Evolutionary conservation across 2,888 invertebrate species (phyloP), one percentile per base, ranked within the genome.

Genomic region (Andricus quercusramuli): DNA sequence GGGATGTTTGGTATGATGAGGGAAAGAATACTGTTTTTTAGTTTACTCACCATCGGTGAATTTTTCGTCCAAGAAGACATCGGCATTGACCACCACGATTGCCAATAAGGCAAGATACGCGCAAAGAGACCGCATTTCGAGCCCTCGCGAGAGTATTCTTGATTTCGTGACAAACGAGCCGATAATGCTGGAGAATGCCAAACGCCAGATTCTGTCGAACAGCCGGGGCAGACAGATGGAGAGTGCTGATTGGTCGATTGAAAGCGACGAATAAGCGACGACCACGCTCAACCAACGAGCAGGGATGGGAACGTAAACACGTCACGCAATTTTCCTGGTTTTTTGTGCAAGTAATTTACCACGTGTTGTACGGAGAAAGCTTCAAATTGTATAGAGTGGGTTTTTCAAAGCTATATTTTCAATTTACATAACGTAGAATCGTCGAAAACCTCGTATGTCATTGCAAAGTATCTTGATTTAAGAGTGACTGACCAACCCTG

Each of bases 11-110:
- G 29, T 41, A 22, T 3, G 20, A 17, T 25, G 17, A 15, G n/a
- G 47, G 20, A 77, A 29, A 37, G 41, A 11, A 17, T 66, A 25
- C n/a, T n/a, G n/a, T 17, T 25, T 66, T 25, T 29, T 20, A 32
- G 17, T n/a, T n/a, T 81, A 94, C 96, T 95, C 94, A 97, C 97
- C 96, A 93, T 97, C 96, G 70, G 93, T 93, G 93, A 97, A 97
- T 90, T 95, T 96, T 91, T 97, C 97, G 91, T 97, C 96, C 88
- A 96, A 95, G 93, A 94, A 96, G 85, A 97, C 95, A 91, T 96
- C 95, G 90, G 96, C 96, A 90, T 94, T 94, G 87, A 94, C 94
- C 89, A 94, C 93, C 91, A 94, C 94, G 90, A 95, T 91, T 88
- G 94, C 93, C 93, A 95, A 93, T 90, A 95, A 93, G 93, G 94